Evolutionary conservation across 2,113 vertebrate species (phyloP), one percentile per base, ranked within the genome.

Genomic region (Ciconia maguari): DNA sequence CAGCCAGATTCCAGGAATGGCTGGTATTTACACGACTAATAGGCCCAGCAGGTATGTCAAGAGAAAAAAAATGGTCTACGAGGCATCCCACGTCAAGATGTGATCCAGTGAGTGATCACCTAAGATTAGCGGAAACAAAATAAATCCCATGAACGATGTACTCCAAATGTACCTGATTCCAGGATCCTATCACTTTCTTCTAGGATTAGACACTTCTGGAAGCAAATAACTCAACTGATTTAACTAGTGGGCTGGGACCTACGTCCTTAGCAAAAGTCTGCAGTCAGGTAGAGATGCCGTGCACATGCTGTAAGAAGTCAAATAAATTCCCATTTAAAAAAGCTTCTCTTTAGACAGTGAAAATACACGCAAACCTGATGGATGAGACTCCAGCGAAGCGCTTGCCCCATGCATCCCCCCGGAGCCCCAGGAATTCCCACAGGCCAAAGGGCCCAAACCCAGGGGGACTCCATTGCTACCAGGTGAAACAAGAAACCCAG

Each of bases 331-430:
- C 7, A 6, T 51, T 60, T 54, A 24, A 24, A 29, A 87, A 83
- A 48, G 11, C 19, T n/a, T 71, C n/a, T 89, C 60, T 66, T 77
- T 32, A 72, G 25, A 57, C 30, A 69, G 54, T 12, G 44, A 81
- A 89, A 91, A 81, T 32, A 29, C 11, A 15, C 20, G 26, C 29
- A 87, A 57, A 76, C 18, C 16, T 57, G 34, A 32, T 24, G 32
- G 66, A 58, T 2, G 3, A 68, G 18, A 30, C 12, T 12, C 7
- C 42, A 51, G 6, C 0, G 1, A 91, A 78, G 10, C 2, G 1
- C 12, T 66, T 4, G 4, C 6, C 12, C 12, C 0, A 0, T 9
- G 15, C 16, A 44, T 8, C 3, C 8, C 17, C 5, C 32, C 46
- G 32, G 29, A 77, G 38, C 11, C 32, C 34, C 44, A 52, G 70